Base-by-base conservation (phyloP, 2,888 invertebrate genomes). In the Tanypteryx hageni region DNA sequence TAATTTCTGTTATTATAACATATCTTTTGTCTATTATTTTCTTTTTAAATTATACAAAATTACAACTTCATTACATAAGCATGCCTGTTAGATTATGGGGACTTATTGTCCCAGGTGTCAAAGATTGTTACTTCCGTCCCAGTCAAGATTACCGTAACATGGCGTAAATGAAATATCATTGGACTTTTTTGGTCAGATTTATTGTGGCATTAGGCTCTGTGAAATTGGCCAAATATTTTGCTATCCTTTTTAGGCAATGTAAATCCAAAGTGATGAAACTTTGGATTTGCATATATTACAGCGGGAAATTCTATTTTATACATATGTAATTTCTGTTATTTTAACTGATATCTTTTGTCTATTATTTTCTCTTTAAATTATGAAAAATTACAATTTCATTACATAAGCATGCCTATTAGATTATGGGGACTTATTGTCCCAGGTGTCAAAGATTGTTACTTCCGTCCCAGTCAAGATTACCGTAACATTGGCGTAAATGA, bases 201-300 rank as follows among this genome's bases (percentile, higher is more conserved):
- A 27, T 22, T 14, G 27, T 76, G 76, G 27, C 76, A 27, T 76
- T 27, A 76, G 22, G 27, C 76, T 27, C 27, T 27, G 27, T 27
- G 18, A 76, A 27, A 61, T 27, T 27, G 27, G 86, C 61, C 86
- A 56, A 64, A 61, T 89, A 89, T 89, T 89, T 89, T 89, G 89
- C 89, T 89, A 89, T 64, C 64, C 64, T 18, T 86, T 89, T 89
- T 44, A 44, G 61, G 44, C n/a, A n/a, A 56, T 57, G 64, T 89
- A 64, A 64, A 44, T 18, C 44, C 89, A 31, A 64, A 64, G 44
- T 31, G 18, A 27, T 11, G 31, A 31, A 64, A 89, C 64, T 64
- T 89, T 64, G 64, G 61, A 76, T 27, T 22, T 76, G 8, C 27
- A 27, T 44, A 1, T 76, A 27, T 76, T 11, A 22, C 10, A 27